Percentiles rank a stretch among this genome's conserved stretches.
These are phyloP conservation scores for Leptothorax acervorum DNA, from an alignment of 2,888 invertebrate genomes.

Conservation along the genomic window DNA sequence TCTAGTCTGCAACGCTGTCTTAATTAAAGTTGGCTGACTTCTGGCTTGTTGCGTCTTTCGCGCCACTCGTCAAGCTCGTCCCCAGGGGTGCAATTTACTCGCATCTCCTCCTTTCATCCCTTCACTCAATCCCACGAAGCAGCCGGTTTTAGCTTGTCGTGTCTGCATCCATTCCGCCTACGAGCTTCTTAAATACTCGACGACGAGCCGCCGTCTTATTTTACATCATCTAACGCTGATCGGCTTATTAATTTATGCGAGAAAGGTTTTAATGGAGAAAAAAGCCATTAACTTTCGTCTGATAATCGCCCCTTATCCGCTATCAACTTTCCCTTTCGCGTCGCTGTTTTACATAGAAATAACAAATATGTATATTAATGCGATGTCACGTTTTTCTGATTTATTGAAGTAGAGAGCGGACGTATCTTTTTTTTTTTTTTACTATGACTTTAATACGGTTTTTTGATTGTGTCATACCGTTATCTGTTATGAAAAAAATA, in stretches of 20 bases:
- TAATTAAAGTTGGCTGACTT: slow-evolving; percentile 83
- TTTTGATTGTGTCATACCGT: background rate
- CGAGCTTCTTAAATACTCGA: slow-evolving; percentile 59
- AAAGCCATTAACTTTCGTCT: slow-evolving; percentile 31
- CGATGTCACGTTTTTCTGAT: background rate
- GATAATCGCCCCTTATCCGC: slow-evolving; percentile 17
- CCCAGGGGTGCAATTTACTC: slow-evolving; percentile 81
- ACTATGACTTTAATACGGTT: background rate
- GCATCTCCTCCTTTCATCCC: slow-evolving; percentile 62
- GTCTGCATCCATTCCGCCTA: slow-evolving; percentile 45
- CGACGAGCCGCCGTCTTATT: slow-evolving; percentile 30
- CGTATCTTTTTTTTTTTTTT: background rate
- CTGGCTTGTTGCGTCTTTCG: slow-evolving; percentile 75
- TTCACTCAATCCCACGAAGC: slow-evolving; percentile 44
- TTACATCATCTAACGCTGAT: slow-evolving; percentile 58
- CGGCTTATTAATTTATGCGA: slow-evolving; percentile 65
- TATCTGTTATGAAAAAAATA: slow-evolving; percentile 4
- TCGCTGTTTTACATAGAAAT: slow-evolving; percentile 51
- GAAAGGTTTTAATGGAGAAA: slow-evolving; percentile 31
- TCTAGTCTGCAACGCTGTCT: slow-evolving; percentile 74
- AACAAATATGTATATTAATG: slow-evolving; percentile 40
- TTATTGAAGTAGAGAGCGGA: background rate
- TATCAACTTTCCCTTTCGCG: slow-evolving; percentile 19
- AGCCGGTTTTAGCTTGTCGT: slow-evolving; percentile 40
- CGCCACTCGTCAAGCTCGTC: slow-evolving; percentile 73